Base-by-base conservation (phyloP, 1,140 invertebrate species). In the Pachypsylla venusta region DNA sequence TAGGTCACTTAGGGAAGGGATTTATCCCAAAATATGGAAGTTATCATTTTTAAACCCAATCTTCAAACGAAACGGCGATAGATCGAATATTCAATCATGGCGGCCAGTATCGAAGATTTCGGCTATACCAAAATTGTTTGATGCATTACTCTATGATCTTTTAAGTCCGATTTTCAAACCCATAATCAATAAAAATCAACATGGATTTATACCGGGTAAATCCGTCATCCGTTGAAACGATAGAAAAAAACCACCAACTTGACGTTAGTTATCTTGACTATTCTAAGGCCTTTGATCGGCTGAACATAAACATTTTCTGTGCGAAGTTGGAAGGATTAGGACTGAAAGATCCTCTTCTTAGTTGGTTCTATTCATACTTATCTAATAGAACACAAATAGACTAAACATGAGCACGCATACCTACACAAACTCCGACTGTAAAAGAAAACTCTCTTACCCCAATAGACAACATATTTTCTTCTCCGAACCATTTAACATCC, bases 71-170 rank as follows among this genome's bases (percentile, higher is more conserved):
- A n/a, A n/a, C n/a, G n/a, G n/a, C n/a, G n/a, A n/a, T n/a, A n/a
- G n/a, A n/a, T n/a, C n/a, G n/a, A n/a, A n/a, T n/a, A n/a, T n/a
- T n/a, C n/a, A n/a, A n/a, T n/a, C n/a, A n/a, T n/a, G n/a, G n/a
- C n/a, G 64, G 20, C 64, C 62, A 3, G 64, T 65, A 20, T 59
- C 62, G 0, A 60, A 59, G 13, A 35, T 64, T 12, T 62, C 58
- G 30, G 16, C 48, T 1, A 62, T 64, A n/a, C 59, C 59, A 1
- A 65, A 65, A 64, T 10, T 65, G 1, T 60, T 60, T 24, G 59
- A 60, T 16, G 27, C 28, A 26, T 25, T 60, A 16, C 19, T 60
- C n/a, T 14, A 2, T 25, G 5, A 27, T 13, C 35, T 25, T 25
- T 25, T 60, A 2, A 4, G 7, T 25, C 2, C 28, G 20, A 25